phyloP scores from a whole-genome alignment of 1,140 invertebrate species.

The Helicorthomorpha holstii region DNA sequence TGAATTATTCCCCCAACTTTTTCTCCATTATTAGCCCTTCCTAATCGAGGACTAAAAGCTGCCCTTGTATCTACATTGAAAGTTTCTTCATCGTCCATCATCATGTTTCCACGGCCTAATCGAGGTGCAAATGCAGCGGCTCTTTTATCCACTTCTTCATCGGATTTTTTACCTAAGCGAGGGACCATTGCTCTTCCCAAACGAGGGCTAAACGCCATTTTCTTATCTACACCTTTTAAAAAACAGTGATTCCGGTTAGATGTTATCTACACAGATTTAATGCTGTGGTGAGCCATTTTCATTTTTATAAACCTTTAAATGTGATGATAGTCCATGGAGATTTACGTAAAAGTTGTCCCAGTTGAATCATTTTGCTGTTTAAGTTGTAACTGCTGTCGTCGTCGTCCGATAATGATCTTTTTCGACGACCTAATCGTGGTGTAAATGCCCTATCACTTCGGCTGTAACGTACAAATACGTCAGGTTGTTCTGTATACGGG shows the following conservation, averaged over 20 bases:
- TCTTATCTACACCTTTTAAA: background rate
- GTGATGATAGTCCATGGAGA: background rate
- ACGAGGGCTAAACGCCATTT: background rate
- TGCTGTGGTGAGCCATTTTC: background rate
- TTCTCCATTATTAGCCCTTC: background rate
- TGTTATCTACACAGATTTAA: background rate
- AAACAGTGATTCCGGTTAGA: too few relatives aligned
- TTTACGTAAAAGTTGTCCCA: background rate
- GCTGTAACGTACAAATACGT: background rate
- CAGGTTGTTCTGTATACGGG: too few relatives aligned
- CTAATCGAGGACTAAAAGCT: background rate
- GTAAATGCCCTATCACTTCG: background rate
- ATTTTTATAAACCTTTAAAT: background rate
- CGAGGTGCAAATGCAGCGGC: background rate
- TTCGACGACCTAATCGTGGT: background rate
- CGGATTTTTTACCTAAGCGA: background rate
- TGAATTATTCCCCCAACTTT: background rate
- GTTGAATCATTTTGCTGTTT: too few relatives aligned
- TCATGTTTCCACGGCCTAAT: background rate
- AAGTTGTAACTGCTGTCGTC: background rate
- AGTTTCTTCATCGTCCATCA: too few relatives aligned
- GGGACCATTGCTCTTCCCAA: background rate
- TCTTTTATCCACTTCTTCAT: background rate
- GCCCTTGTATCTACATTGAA: background rate
- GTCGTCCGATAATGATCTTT: background rate